Conservation (phyloP, 2,888 invertebrate genomes). For the Chrysodeixis includens region DNA sequence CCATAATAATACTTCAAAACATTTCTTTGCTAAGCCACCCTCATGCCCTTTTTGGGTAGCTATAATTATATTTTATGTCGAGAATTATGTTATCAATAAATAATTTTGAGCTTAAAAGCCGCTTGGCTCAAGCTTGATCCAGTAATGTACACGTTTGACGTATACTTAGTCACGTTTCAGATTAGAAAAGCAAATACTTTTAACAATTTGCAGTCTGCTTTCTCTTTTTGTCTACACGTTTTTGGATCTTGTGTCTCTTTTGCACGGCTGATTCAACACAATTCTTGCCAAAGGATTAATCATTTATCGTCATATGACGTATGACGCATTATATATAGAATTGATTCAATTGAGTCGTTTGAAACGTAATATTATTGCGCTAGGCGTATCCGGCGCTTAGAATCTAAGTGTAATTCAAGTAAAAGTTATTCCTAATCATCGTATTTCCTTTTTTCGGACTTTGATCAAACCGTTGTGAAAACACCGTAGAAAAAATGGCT, state of each 20-base stretch:
- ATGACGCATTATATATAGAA: conserved; percentile 74
- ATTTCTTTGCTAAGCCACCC: too few relatives aligned
- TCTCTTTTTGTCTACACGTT: conserved; percentile 22
- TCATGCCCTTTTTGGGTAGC: not conserved
- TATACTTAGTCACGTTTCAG: conserved; percentile 23
- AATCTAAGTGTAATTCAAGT: conserved; percentile 62
- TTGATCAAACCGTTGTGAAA: conserved; percentile 34
- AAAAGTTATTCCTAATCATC: conserved; percentile 51
- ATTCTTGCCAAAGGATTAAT: conserved; percentile 49
- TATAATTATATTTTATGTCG: not conserved
- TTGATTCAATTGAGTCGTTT: conserved; percentile 67
- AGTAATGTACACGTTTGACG: conserved; percentile 49
- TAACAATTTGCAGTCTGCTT: not conserved
- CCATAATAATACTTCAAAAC: too few relatives aligned
- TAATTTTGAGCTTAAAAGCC: not conserved
- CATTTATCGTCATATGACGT: conserved; percentile 75
- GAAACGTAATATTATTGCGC: conserved; percentile 61
- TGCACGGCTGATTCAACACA: conserved; percentile 25
- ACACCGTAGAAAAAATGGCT: conserved; percentile 69
- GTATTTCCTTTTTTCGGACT: conserved; percentile 41
- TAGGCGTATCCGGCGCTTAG: conserved; percentile 70
- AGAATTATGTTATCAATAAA: not conserved
- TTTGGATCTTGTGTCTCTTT: conserved; percentile 13
- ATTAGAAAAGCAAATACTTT: too few relatives aligned
- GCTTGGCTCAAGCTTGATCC: not conserved